Base-by-base conservation (phyloP, 2,113 vertebrate species). In the Misgurnus mizolepis region DNA sequence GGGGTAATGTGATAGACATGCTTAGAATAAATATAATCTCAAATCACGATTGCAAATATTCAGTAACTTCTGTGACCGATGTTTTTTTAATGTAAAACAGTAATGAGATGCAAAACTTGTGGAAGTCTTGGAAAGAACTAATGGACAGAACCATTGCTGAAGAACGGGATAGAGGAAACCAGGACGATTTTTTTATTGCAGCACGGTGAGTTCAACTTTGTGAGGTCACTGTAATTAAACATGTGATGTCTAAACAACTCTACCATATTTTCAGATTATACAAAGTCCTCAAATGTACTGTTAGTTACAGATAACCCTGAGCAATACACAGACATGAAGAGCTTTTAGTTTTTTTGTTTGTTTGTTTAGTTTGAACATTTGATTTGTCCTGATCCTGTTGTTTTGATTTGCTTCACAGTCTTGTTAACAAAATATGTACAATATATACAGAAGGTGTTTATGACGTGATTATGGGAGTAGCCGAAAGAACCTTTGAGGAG, bases 81-180 rank as follows among this genome's bases (percentile, higher is more conserved):
- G 34, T 64, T 41, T 41, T 9, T 7, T 22, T 22, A 22, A 11
- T 79, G 2, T 34, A 18, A 15, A 18, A 22, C 60, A 80, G 78
- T 0, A 72, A 61, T 80, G 68, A 61, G 3, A n/a, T 72, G 34
- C 68, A 80, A 17, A 60, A 47, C 17, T 27, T 55, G 27, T 72
- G 68, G 78, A 80, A 22, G 9, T 65, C 60, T 9, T n/a, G 72
- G 47, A 80, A 45, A n/a, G 39, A 72, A 47, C 22, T 71, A 14
- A 41, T 64, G 4, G 11, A 55, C 10, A 66, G 1, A 22, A 45
- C 56, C 49, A 72, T n/a, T 72, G 78, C 62, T 56, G 3, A 80
- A 12, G 3, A 66, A n/a, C 14, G 34, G 66, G 78, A 7, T 80
- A 45, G 65, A 27, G 78, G 78, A 65, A 18, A 4, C 4, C 60